Conservation (phyloP, 2,113 vertebrate species). For the Thinocorus orbignyianus region DNA sequence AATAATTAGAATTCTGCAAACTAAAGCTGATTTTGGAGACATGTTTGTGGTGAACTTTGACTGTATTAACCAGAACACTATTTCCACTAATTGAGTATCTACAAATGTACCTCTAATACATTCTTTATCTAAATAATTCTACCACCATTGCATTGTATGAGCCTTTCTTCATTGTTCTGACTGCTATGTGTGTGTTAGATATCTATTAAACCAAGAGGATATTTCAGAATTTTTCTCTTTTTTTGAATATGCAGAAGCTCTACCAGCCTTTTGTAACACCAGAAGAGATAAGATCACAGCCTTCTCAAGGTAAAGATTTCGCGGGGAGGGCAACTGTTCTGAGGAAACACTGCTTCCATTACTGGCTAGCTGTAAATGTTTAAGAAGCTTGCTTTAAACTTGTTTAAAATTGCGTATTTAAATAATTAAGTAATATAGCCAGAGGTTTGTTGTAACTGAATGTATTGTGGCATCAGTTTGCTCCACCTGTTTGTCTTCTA, state of each 20-base stretch:
- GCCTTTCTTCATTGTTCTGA: neutral
- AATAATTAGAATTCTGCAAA: neutral
- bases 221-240: neutral
- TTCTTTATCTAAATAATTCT: neutral
- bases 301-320: conserved; percentile 78
- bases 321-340: neutral
- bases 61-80: neutral
- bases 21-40: neutral
- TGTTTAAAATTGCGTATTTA: neutral
- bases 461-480: neutral
- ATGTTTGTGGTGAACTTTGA: neutral
- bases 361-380: neutral
- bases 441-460: neutral
- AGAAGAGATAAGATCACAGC: conserved; percentile 70
- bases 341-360: neutral
- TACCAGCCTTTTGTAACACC: conserved; percentile 73
- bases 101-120: neutral
- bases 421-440: neutral
- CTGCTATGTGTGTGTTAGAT: neutral
- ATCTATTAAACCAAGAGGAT: neutral
- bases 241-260: conserved; percentile 71
- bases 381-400: neutral
- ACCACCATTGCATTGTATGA: neutral
- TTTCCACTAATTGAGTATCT: neutral
- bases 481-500: neutral